These are phyloP conservation scores for Charaxes varanes DNA, from an alignment of 1,140 invertebrate genomes.

Conservation along the genomic window DNA sequence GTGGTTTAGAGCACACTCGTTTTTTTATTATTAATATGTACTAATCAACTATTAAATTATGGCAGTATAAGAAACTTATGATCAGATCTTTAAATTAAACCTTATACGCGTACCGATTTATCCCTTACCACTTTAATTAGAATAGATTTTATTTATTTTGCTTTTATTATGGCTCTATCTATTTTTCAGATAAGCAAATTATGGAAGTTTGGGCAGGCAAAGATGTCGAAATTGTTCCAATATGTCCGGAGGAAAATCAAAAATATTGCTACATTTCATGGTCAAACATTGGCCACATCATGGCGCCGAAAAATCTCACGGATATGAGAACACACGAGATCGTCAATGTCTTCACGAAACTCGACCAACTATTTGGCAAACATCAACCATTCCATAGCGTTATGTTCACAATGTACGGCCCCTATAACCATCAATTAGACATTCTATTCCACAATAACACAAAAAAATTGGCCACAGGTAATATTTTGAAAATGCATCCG, in stretches of 20 bases:
- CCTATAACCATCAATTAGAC: conserved; percentile 76
- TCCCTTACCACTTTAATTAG: too few relatives aligned
- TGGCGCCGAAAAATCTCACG: conserved; percentile 75
- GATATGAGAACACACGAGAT: conserved; percentile 77
- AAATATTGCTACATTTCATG: conserved; percentile 81
- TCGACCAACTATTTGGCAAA: conserved; percentile 81
- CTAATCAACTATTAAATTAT: too few relatives aligned
- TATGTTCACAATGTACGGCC: conserved; percentile 79
- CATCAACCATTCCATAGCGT: conserved; percentile 74
- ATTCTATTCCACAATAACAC: conserved; percentile 83
- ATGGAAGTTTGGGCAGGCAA: conserved; percentile 26
- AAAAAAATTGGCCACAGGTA: conserved; percentile 59
- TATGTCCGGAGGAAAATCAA: conserved; percentile 73
- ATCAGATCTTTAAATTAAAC: too few relatives aligned
- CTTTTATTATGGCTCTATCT: conserved; percentile 3
- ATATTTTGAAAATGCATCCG: conserved; percentile 55
- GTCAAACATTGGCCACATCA: conserved; percentile 79
- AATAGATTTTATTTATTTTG: conserved; percentile 1
- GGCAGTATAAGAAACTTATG: too few relatives aligned
- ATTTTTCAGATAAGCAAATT: conserved; percentile 36
- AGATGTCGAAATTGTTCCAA: conserved; percentile 47
- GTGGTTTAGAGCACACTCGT: too few relatives aligned
- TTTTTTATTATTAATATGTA: too few relatives aligned
- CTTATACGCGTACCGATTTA: too few relatives aligned
- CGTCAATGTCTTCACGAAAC: conserved; percentile 77